A percentile compares a stretch with the other conserved stretches of the same genome.
These are phyloP conservation scores for Neotoxoptera formosana DNA, from an alignment of 1,140 invertebrate genomes.

Conservation along the genomic window DNA sequence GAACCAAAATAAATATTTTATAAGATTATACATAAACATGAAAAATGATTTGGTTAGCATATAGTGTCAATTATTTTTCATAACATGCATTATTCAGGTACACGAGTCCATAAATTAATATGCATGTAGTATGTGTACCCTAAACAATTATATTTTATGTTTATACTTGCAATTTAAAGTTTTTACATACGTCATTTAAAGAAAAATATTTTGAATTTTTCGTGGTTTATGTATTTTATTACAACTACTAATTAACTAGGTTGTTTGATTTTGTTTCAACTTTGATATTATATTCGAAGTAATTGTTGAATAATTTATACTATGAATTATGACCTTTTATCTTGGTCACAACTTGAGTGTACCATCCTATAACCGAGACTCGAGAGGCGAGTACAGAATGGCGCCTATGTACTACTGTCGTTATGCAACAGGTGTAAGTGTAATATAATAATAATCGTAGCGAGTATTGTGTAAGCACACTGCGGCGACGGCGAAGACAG, in stretches of 20 bases:
- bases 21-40: not conserved
- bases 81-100: not conserved
- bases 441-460: not conserved
- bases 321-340: too few relatives aligned
- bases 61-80: not conserved
- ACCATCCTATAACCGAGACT: too few relatives aligned
- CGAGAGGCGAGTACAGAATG: too few relatives aligned
- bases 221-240: not conserved
- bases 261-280: not conserved
- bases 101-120: not conserved
- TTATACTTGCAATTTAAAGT: not conserved
- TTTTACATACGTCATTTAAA: not conserved
- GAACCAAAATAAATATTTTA: not conserved
- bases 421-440: not conserved
- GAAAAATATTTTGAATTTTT: not conserved
- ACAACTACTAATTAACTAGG: not conserved
- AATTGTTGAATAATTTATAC: not conserved
- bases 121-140: not conserved
- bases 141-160: not conserved
- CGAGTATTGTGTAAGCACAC: not conserved
- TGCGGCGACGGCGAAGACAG: too few relatives aligned
- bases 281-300: not conserved
- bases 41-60: not conserved
- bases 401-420: not conserved
- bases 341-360: not conserved